phyloP scores from a whole-genome alignment of 2,888 invertebrate genomes.

The Agrotis exclamationis region DNA sequence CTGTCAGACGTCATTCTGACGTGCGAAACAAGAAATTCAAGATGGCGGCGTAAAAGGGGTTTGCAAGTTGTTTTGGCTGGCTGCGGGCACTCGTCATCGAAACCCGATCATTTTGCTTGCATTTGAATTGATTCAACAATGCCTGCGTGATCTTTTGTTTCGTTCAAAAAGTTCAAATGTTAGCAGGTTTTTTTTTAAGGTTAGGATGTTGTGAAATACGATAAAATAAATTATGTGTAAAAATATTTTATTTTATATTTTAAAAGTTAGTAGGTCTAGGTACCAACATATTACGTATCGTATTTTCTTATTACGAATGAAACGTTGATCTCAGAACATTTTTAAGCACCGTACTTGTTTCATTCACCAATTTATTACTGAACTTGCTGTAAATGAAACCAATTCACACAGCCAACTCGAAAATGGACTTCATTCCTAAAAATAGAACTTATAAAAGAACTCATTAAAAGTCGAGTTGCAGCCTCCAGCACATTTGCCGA shows the following conservation, averaged over 20 bases:
- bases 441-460: slow-evolving; percentile 51
- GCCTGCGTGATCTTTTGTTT: neutral
- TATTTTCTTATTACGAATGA: too few relatives aligned
- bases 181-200: neutral
- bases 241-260: too few relatives aligned
- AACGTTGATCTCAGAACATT: too few relatives aligned
- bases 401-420: slow-evolving; percentile 12
- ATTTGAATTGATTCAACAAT: slow-evolving; percentile 21
- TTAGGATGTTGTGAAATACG: too few relatives aligned
- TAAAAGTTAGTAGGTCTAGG: too few relatives aligned
- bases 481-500: slow-evolving; percentile 53
- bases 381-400: slow-evolving; percentile 7
- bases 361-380: neutral
- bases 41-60: slow-evolving; percentile 85
- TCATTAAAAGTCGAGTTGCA: slow-evolving; percentile 55
- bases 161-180: neutral
- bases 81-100: slow-evolving; percentile 63
- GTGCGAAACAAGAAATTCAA: slow-evolving; percentile 84
- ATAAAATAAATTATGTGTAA: too few relatives aligned
- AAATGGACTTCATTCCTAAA: slow-evolving; percentile 32
- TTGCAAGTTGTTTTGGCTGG: slow-evolving; percentile 73
- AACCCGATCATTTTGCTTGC: slow-evolving; percentile 34
- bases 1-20: slow-evolving; percentile 86
- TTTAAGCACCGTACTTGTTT: too few relatives aligned
- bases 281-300: too few relatives aligned